Conservation (phyloP, 2,888 invertebrate species). For the Leptinotarsa peninsularis region DNA sequence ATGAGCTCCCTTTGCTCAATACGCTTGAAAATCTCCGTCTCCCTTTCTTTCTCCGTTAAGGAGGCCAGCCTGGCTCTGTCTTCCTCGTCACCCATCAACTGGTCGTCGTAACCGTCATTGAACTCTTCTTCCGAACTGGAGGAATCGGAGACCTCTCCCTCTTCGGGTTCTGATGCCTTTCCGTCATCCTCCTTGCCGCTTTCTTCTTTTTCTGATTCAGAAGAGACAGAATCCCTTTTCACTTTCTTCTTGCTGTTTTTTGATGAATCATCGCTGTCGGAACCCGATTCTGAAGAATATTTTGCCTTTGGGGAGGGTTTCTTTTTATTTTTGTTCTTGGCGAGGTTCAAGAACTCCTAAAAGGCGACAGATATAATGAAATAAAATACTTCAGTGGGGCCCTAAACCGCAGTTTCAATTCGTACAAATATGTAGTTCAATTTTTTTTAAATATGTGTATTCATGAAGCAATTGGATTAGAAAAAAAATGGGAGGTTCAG, state of each 20-base stretch:
- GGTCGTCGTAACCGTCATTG: slow-evolving; percentile 96
- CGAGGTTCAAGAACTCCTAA: slow-evolving; percentile 84
- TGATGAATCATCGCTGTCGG: slow-evolving; percentile 62
- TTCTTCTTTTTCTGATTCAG: slow-evolving; percentile 65
- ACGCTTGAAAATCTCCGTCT: slow-evolving; percentile 96
- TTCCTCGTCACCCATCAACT: slow-evolving; percentile 96
- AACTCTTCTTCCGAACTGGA: slow-evolving; percentile 85
- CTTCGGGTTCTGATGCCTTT: slow-evolving; percentile 81
- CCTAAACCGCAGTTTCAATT: too few species aligned
- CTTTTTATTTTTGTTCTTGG: slow-evolving; percentile 82
- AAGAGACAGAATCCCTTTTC: slow-evolving; percentile 56
- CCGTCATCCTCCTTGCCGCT: slow-evolving; percentile 61
- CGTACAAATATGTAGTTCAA: too few species aligned
- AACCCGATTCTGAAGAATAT: slow-evolving; percentile 60
- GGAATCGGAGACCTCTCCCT: slow-evolving; percentile 86
- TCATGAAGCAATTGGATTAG: too few species aligned
- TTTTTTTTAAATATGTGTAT: too few species aligned
- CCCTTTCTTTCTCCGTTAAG: slow-evolving; percentile 96
- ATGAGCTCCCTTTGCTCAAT: slow-evolving; percentile 94
- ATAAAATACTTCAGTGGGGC: too few species aligned
- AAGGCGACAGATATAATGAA: not conserved
- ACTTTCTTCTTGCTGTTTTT: slow-evolving; percentile 56
- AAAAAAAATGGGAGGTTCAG: too few species aligned
- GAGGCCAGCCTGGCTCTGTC: slow-evolving; percentile 90
- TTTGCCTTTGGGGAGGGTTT: slow-evolving; percentile 65